Percentiles rank a stretch among this genome's conserved stretches.
phyloP scores from a whole-genome alignment of 2,888 invertebrate genomes.

The Helleia helle region DNA sequence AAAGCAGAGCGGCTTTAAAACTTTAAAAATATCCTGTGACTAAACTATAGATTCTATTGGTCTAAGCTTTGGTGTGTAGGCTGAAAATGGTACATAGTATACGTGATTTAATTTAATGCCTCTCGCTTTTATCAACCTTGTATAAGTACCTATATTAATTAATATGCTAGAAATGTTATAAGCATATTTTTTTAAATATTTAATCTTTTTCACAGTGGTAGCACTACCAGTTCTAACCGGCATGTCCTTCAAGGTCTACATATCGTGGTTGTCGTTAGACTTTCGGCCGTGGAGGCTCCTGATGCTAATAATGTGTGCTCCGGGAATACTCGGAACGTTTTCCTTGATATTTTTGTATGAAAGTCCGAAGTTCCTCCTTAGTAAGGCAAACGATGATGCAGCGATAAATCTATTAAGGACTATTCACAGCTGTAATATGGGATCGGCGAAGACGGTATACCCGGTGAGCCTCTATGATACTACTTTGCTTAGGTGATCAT shows the following conservation, averaged over 20 bases:
- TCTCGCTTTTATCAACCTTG: too few relatives aligned
- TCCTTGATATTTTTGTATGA: slow-evolving; percentile 76
- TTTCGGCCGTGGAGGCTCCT: slow-evolving; percentile 84
- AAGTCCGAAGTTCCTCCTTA: slow-evolving; percentile 83
- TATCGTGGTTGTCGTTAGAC: slow-evolving; percentile 52
- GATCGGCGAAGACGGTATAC: slow-evolving; percentile 27
- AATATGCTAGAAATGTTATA: too few relatives aligned
- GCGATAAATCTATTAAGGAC: slow-evolving; percentile 56
- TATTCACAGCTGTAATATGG: slow-evolving; percentile 38
- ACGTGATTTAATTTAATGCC: too few relatives aligned
- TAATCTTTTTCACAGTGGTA: slow-evolving; percentile 30
- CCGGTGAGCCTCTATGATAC: slow-evolving; percentile 40
- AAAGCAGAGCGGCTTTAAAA: too few relatives aligned
- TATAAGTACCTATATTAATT: too few relatives aligned
- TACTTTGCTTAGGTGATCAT: too few relatives aligned
- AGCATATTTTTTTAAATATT: not conserved
- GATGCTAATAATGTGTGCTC: slow-evolving; percentile 75
- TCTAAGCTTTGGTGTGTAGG: too few relatives aligned
- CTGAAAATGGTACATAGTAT: too few relatives aligned
- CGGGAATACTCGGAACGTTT: slow-evolving; percentile 75
- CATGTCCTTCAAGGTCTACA: slow-evolving; percentile 39
- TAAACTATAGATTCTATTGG: too few relatives aligned
- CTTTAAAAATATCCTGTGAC: too few relatives aligned
- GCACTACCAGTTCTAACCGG: slow-evolving; percentile 40
- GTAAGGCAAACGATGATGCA: slow-evolving; percentile 70